Conservation (phyloP, 2,113 vertebrate species). For the Laticauda laticaudata region DNA sequence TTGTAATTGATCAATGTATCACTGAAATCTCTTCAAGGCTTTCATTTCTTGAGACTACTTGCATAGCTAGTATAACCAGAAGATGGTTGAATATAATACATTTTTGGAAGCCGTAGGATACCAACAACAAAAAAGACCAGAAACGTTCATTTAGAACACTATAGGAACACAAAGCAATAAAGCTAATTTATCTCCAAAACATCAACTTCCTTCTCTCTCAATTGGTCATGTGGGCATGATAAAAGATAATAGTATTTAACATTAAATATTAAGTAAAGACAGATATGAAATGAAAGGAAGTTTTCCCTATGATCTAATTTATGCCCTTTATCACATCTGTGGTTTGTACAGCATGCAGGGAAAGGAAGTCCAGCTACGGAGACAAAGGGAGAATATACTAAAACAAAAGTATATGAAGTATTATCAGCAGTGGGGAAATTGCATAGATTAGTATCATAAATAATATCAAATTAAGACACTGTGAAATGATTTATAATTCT, state of each 20-base stretch:
- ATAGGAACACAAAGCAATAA: conserved; percentile 58
- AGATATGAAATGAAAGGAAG: conserved; percentile 24
- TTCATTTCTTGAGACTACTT: background rate
- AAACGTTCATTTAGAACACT: conserved; percentile 39
- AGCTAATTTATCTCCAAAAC: conserved; percentile 68
- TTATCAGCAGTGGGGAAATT: background rate
- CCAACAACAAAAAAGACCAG: background rate
- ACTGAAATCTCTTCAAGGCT: conserved; percentile 20
- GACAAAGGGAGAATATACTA: background rate
- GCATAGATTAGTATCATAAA: conserved; percentile 13
- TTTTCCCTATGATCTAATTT: conserved; percentile 43
- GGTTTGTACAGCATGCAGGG: background rate
- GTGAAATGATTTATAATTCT: background rate
- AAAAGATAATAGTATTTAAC: conserved; percentile 60
- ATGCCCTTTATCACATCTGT: conserved; percentile 8
- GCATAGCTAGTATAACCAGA: background rate
- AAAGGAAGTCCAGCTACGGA: conserved; percentile 17
- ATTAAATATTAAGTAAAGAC: conserved; percentile 58
- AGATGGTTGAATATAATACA: conserved; percentile 48
- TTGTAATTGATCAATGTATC: conserved; percentile 4
- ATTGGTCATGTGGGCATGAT: conserved; percentile 63
- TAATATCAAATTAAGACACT: conserved; percentile 22
- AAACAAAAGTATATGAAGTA: background rate
- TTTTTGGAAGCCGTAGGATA: conserved; percentile 29
- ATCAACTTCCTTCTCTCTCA: conserved; percentile 69